These are phyloP conservation scores for Dexiosoma caninum DNA, from an alignment of 2,888 invertebrate species.

Conservation along the genomic window DNA sequence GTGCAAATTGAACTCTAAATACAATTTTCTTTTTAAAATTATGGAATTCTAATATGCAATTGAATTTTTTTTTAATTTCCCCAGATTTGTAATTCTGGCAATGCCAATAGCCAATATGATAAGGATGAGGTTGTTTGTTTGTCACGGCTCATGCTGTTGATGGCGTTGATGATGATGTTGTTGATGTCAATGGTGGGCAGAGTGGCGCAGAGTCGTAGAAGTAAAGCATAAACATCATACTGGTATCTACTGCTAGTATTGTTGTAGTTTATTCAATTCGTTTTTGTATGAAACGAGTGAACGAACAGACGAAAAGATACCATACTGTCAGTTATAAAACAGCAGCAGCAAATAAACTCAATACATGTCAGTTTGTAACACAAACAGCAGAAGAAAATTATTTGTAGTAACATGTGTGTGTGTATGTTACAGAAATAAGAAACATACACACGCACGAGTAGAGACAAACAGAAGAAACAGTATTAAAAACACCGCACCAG, in stretches of 20 bases:
- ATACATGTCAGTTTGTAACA: conserved; percentile 37
- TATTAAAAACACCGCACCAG: conserved; percentile 45
- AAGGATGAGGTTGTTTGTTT: conserved; percentile 50
- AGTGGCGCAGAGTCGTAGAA: conserved; percentile 3
- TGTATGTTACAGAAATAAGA: background rate
- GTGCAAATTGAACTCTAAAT: too few relatives aligned
- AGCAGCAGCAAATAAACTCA: background rate
- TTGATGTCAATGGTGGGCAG: conserved; percentile 25
- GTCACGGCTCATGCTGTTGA: conserved; percentile 37
- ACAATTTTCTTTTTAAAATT: too few relatives aligned
- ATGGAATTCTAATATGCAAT: too few relatives aligned
- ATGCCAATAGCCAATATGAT: conserved; percentile 9
- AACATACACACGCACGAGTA: conserved; percentile 33
- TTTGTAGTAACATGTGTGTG: conserved; percentile 16
- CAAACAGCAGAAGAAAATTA: conserved; percentile 26
- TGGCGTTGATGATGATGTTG: conserved; percentile 34
- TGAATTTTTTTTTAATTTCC: too few relatives aligned
- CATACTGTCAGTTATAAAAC: conserved; percentile 41
- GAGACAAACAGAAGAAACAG: conserved; percentile 32
- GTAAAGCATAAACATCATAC: conserved; percentile 21
- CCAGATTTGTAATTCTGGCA: conserved; percentile 37
- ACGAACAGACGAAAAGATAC: conserved; percentile 44
- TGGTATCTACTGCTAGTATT: conserved; percentile 4
- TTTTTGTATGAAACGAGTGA: conserved; percentile 50
- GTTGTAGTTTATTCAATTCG: conserved; percentile 37